Evolutionary conservation across 2,797 vertebrate species (phyloP).

Genomic region (Alca torda): DNA sequence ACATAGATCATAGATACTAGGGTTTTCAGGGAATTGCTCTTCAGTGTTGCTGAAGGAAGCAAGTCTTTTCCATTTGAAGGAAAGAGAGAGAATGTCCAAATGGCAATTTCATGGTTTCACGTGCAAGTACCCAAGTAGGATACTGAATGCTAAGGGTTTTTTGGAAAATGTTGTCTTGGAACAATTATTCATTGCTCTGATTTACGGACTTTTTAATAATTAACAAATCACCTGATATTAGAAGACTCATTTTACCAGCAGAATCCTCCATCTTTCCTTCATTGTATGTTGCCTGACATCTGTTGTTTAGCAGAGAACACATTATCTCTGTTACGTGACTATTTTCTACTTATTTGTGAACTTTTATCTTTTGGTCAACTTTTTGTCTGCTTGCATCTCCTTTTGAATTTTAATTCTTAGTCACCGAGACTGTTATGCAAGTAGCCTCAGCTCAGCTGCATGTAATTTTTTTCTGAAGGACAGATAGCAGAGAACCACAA

Average conservation of each 20-base stretch:
- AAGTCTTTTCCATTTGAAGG: background rate
- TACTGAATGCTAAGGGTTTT: background rate
- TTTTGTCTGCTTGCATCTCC: background rate
- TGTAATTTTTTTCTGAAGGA: background rate
- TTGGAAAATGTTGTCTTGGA: background rate
- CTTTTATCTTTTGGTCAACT: background rate
- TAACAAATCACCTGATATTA: background rate
- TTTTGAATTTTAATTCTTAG: background rate
- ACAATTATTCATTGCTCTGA: background rate
- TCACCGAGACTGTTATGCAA: background rate
- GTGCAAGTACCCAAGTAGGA: background rate
- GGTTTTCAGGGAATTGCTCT: background rate
- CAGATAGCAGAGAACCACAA: background rate
- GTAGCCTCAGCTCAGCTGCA: background rate
- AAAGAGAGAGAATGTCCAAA: background rate
- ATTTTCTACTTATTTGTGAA: background rate
- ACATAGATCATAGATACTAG: background rate
- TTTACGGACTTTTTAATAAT: background rate
- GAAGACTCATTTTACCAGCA: background rate
- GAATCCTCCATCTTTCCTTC: background rate
- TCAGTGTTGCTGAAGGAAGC: background rate
- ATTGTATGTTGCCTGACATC: background rate
- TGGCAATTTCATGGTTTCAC: background rate
- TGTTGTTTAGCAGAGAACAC: background rate
- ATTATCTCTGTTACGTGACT: background rate